A percentile compares a stretch with the other conserved stretches of the same genome.
These are phyloP conservation scores for Triplophysa bombifrons DNA, from an alignment of 2,797 vertebrate species.

Conservation along the genomic window DNA sequence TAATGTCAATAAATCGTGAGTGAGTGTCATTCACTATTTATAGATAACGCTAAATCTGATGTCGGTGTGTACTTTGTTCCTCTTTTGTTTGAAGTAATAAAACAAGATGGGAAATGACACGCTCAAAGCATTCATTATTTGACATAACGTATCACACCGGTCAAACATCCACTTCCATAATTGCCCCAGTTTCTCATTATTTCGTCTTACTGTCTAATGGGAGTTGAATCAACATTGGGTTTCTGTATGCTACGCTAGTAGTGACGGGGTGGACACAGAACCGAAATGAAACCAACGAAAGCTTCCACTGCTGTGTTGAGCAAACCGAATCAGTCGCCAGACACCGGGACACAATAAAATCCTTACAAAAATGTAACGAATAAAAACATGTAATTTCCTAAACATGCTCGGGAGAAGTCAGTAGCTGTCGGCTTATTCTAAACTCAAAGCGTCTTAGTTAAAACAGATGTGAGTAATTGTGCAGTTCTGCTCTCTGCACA, in stretches of 20 bases:
- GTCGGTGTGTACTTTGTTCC: slow-evolving; percentile 1
- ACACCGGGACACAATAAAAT: no score
- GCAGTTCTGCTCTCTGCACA: slow-evolving; percentile 18
- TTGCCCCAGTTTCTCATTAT: neutral
- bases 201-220: neutral
- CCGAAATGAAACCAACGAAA: neutral
- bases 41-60: slow-evolving; percentile 16
- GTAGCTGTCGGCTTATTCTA: no score
- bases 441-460: neutral
- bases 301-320: neutral
- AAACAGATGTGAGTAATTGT: neutral
- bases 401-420: no score
- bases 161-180: neutral
- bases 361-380: neutral
- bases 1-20: neutral
- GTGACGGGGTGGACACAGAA: neutral
- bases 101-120: no score
- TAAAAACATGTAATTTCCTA: no score
- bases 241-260: slow-evolving; percentile 1
- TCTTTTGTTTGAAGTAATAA: slow-evolving; percentile 5
- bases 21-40: slow-evolving; percentile 28
- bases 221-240: neutral
- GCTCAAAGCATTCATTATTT: neutral
- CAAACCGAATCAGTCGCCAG: no score
- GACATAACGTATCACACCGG: neutral